A percentile compares a stretch with the other conserved stretches of the same genome.
Evolutionary conservation across 1,140 invertebrate genomes (phyloP).

Genomic region (Calephelis nemesis): DNA sequence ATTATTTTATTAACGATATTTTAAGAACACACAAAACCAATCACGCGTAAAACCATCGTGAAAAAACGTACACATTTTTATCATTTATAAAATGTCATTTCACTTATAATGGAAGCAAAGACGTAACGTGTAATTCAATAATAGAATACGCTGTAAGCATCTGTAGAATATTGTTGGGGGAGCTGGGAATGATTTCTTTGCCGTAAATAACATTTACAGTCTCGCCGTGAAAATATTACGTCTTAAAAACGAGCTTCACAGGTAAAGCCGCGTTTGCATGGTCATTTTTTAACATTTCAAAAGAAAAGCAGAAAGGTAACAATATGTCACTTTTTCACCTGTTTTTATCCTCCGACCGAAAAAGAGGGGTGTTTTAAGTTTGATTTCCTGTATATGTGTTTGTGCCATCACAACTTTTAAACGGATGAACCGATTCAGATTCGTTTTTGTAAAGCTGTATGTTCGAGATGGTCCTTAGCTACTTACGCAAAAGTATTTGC

Average conservation of each 20-base stretch:
- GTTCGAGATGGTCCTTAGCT: no score
- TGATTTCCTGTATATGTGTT: no score
- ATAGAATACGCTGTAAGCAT: constrained; percentile 42
- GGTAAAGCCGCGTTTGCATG: background rate
- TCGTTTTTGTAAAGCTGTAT: no score
- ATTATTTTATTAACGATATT: no score
- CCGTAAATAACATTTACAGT: constrained; percentile 63
- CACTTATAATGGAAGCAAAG: constrained; percentile 32
- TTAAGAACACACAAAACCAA: constrained; percentile 13
- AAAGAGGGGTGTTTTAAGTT: no score
- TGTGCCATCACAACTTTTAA: no score
- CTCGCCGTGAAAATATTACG: constrained; percentile 56
- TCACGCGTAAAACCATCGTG: constrained; percentile 8
- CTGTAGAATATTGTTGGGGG: constrained; percentile 42
- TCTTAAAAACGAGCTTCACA: constrained; percentile 49
- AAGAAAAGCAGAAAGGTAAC: no score
- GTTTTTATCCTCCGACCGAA: no score
- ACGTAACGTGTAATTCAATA: constrained; percentile 44
- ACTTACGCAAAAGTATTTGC: no score
- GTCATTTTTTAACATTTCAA: no score
- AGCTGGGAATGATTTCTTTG: constrained; percentile 59
- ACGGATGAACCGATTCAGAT: no score
- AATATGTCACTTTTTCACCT: no score
- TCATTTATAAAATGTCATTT: constrained; percentile 25
- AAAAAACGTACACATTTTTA: constrained; percentile 13